Base-by-base conservation (phyloP, 2,888 invertebrate species). In the Pandemis heparana region DNA sequence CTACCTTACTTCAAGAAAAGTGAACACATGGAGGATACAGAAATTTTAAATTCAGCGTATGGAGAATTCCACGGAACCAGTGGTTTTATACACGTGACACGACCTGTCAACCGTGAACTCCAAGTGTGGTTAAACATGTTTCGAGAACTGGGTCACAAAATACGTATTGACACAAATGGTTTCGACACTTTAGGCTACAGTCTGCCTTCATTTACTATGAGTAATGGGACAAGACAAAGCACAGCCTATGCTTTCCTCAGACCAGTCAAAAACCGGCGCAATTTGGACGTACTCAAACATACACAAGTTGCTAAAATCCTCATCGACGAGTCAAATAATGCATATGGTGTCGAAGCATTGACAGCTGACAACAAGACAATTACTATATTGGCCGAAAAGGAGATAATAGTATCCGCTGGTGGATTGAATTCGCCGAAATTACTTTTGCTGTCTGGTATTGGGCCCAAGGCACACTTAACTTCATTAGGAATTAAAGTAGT, bases 181-280 rank as follows among this genome's bases (percentile, higher is more conserved):
- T 12, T 66, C 38, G 16, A 71, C 46, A 60, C 64, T 71, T 16
- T 76, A 14, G 79, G 79, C 1, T 76, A 67, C 59, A 53, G 71
- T 1, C 59, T 70, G 51, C 69, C 74, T 0, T 62, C 61, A 5
- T 66, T 74, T 9, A 96, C 96, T 0, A 94, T 95, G 5, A 87
- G 96, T 14, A 89, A 96, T 70, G 97, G 97, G 0, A 85, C 96
- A 1, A 90, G 97, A 1, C 97, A 97, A 82, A 97, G 97, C 81
- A 95, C 97, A 1, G 96, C 96, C 6, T 97, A 96, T 86, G 96
- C 96, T 0, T 97, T 96, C 80, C 85, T 97, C n/a, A 90, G 90
- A 60, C 95, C 89, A 72, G 72, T 76, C 5, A 82, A 78, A 70
- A 61, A 80, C 7, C 76, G 85, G 38, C 48, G 61, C 3, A 87